phyloP scores from a whole-genome alignment of 2,113 vertebrate genomes.

The Puntigrus tetrazona region DNA sequence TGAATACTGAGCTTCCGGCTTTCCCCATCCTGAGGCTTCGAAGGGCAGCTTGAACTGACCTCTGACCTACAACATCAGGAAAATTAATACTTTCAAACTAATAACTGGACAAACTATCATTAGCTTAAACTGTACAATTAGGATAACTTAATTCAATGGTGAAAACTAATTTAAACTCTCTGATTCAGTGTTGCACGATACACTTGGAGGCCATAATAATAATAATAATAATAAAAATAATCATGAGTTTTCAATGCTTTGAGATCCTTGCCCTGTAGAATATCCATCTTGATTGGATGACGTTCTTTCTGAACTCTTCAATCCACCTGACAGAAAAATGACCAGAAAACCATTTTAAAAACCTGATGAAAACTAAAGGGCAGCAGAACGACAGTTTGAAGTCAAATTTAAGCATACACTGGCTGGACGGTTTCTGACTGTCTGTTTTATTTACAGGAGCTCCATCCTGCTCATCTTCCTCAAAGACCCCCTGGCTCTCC shows the following conservation, averaged over 20 bases:
- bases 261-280: conserved; percentile 63
- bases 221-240: no score
- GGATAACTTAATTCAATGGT: neutral
- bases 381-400: neutral
- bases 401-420: conserved; percentile 26
- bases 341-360: neutral
- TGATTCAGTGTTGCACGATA: neutral
- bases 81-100: neutral
- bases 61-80: conserved; percentile 62
- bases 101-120: neutral
- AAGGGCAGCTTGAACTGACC: conserved; percentile 74
- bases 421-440: conserved; percentile 50
- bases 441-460: conserved; percentile 37
- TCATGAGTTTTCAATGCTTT: neutral
- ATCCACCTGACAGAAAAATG: conserved; percentile 55
- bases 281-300: conserved; percentile 56
- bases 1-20: conserved; percentile 62
- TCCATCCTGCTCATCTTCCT: conserved; percentile 44
- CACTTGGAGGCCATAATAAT: neutral
- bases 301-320: conserved; percentile 47
- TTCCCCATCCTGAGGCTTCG: conserved; percentile 59
- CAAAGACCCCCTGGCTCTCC: conserved; percentile 84
- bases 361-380: neutral
- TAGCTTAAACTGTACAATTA: neutral
- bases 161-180: neutral